Base-by-base conservation (phyloP, 2,888 invertebrate species). In the Platerodrilus igneus region DNA sequence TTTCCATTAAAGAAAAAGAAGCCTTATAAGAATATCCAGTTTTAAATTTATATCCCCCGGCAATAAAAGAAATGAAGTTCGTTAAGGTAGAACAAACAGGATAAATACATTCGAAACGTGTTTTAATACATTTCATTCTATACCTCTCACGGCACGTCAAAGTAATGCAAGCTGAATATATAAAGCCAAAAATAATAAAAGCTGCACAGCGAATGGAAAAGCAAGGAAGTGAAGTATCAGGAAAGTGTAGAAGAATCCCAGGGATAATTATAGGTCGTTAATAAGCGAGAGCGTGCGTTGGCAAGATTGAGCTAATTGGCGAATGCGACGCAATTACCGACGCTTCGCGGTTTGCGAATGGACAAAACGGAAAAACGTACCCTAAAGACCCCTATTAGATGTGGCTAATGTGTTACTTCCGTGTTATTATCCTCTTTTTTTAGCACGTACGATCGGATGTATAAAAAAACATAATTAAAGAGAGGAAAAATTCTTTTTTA, bases 261-360 rank as follows among this genome's bases (percentile, higher is more conserved):
- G 39, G 53, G 48, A 49, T 55, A 58, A 58, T 58, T 58, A 56
- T 45, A 51, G 54, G 44, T 45, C 56, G 53, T 58, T 60, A 62
- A 62, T 60, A 60, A 59, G 53, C 53, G 55, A 43, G 50, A 51
- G 54, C 57, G 56, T 59, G 60, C 57, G 51, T 55, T 53, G 45
- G 47, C 36, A 49, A 58, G 59, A 61, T 62, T 62, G 59, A 46
- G 55, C 57, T 62, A 61, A 62, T 62, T 60, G 60, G 57, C 46
- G 53, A 58, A 59, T 51, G 58, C 55, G 56, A 57, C 55, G 58
- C 56, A 61, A 61, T 62, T 62, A 57, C 57, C 43, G 47, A 40
- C 41, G 46, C 46, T 41, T 34, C 43, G 35, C 51, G 42, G 45
- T 43, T 36, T 41, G 31, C 27, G 44, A 45, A 32, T 42, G 45